Evolutionary conservation across 2,797 vertebrate species (phyloP), one percentile per base, ranked within the genome.

Genomic region (Lycodopsis pacificus): DNA sequence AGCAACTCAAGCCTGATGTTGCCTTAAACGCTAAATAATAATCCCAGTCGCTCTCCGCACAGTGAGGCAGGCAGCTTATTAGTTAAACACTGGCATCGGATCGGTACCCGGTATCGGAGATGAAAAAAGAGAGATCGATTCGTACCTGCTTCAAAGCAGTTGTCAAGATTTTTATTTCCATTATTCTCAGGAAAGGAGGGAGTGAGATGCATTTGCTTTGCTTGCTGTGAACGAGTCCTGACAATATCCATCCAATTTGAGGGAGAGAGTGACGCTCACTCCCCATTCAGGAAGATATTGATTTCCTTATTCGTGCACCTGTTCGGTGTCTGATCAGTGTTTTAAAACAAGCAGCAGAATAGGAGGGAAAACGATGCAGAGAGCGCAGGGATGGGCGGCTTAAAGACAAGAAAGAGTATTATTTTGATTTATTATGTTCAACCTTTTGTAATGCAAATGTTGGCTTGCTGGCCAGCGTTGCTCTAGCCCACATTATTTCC

Each of bases 211-310:
- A 36, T 80, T 74, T 58, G 65, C 77, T 76, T 82, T 42, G 34
- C 73, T 71, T 30, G 27, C 61, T 56, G 70, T 48, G 46, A 86
- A 85, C 71, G 71, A 42, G 71, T 80, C 54, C 48, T 72, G 85
- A 85, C 86, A 78, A 81, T 86, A 85, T 82, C 36, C 65, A 73
- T 74, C 76, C 80, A 86, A 83, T 85, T 73, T 83, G 59, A 79
- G 83, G 56, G 46, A 72, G 85, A 64, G 80, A n/a, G 59, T 64
- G 69, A 63, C 77, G 19, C 63, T 65, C 82, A 80, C 82, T 88
- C 82, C 77, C 79, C 81, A 76, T 80, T 71, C 83, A 86, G 84
- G 80, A 84, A 75, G 64, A 34, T 80, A 91, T 91, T 42, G 84
- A 89, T 88, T 80, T 83, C 81, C 76, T 80, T 73, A 77, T 91